Percentiles rank a stretch among this genome's conserved stretches.
Evolutionary conservation across 2,113 vertebrate genomes (phyloP).

Genomic region (Tetrao urogallus): DNA sequence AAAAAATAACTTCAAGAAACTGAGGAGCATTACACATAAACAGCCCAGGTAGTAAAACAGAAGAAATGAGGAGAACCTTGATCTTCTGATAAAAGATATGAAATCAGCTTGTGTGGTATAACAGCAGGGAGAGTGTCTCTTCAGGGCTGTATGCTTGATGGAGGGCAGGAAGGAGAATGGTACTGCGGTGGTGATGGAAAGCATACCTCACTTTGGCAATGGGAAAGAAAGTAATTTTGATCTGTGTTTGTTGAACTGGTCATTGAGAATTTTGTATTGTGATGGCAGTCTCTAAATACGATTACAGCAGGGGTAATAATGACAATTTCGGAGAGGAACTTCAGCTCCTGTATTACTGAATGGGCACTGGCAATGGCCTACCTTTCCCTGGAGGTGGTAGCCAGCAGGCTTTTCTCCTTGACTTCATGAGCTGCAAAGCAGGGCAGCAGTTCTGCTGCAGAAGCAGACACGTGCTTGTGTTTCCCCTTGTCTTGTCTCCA

Average conservation of each 20-base stretch:
- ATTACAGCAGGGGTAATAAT: not conserved
- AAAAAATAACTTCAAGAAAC: not conserved
- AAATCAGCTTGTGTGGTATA: not conserved
- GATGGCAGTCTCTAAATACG: not conserved
- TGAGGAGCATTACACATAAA: not conserved
- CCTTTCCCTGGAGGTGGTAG: not conserved
- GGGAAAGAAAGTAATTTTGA: not conserved
- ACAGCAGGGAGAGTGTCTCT: not conserved
- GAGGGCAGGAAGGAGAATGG: not conserved
- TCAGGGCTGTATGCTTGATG: fast-evolving
- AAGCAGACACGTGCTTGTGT: not conserved
- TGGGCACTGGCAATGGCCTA: too few relatives aligned
- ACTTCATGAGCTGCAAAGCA: not conserved
- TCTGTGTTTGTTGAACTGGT: not conserved
- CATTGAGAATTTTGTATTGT: not conserved
- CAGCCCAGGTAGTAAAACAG: not conserved
- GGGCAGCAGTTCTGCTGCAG: not conserved
- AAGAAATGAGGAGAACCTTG: not conserved
- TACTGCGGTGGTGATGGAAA: not conserved
- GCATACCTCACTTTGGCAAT: not conserved
- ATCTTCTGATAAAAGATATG: not conserved
- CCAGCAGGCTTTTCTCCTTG: not conserved
- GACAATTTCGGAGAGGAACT: not conserved
- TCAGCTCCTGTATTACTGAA: not conserved
- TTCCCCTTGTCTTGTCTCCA: too few relatives aligned